A percentile compares a stretch with the other conserved stretches of the same genome.
These are phyloP conservation scores for Petromus typicus DNA, from an alignment of 2,113 vertebrate genomes.

Conservation along the genomic window DNA sequence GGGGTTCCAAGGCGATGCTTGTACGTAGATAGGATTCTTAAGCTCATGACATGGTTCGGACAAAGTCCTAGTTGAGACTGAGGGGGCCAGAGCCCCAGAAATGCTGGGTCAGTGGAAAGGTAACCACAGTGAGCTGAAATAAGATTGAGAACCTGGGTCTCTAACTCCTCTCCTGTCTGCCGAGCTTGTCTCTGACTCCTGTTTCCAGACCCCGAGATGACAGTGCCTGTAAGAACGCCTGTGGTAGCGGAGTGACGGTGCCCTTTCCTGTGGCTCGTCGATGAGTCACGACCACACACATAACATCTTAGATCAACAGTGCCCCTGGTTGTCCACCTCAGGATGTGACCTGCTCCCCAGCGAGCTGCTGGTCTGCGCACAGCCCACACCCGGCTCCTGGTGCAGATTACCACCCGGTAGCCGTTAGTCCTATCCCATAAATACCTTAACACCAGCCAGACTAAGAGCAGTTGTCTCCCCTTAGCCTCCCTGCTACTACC, in stretches of 20 bases:
- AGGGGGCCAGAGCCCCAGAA: neutral
- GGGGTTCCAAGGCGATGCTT: neutral
- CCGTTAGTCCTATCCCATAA: neutral
- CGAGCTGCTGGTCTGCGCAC: neutral
- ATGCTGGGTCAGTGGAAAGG: accelerated
- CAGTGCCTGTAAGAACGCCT: accelerated
- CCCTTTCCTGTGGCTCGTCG: neutral
- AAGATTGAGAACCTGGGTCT: no score
- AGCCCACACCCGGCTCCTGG: neutral
- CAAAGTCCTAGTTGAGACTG: neutral
- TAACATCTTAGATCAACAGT: neutral
- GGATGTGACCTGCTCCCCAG: neutral
- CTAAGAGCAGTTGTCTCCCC: neutral
- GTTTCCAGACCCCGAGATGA: neutral
- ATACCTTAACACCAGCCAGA: neutral
- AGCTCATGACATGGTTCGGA: neutral
- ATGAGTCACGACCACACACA: neutral
- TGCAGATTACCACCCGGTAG: neutral
- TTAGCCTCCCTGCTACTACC: neutral
- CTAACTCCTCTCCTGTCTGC: accelerated
- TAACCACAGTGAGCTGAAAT: neutral
- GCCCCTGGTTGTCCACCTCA: neutral
- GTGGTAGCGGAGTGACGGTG: neutral
- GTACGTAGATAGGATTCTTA: neutral
- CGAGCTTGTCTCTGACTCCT: neutral